phyloP scores from a whole-genome alignment of 2,888 invertebrate genomes.

The Drosophila picticornis region DNA sequence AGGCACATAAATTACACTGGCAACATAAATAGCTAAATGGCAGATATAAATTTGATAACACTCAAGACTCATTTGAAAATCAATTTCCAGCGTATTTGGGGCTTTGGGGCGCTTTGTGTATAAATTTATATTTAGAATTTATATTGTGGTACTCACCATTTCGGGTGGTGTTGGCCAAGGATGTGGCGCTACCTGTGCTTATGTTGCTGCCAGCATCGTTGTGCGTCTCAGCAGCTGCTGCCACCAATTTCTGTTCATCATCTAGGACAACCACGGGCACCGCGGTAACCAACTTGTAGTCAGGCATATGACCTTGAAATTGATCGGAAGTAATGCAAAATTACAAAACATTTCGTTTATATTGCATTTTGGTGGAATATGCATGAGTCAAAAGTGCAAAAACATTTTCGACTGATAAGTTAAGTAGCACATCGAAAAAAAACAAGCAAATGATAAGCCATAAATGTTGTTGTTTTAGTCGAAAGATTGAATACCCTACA shows the following conservation, averaged over 20 bases:
- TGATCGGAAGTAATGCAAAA: background rate
- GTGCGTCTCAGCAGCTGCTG: slow-evolving; percentile 31
- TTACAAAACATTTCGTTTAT: background rate
- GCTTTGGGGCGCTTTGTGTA: slow-evolving; percentile 26
- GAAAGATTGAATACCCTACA: slow-evolving; percentile 1
- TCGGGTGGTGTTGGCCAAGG: slow-evolving; percentile 72
- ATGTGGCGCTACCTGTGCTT: slow-evolving; percentile 49
- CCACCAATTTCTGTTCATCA: slow-evolving; percentile 86
- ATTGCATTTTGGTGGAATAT: slow-evolving; percentile 13
- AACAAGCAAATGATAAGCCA: slow-evolving; percentile 9
- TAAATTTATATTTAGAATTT: slow-evolving; percentile 33
- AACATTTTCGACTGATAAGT: slow-evolving; percentile 25
- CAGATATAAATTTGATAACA: slow-evolving; percentile 27
- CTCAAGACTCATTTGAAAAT: slow-evolving; percentile 55
- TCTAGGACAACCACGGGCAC: slow-evolving; percentile 92
- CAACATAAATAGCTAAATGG: slow-evolving; percentile 6
- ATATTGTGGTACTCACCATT: slow-evolving; percentile 64
- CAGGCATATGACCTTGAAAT: slow-evolving; percentile 85
- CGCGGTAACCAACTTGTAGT: slow-evolving; percentile 91
- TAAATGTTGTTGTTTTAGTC: background rate
- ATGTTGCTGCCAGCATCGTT: slow-evolving; percentile 42
- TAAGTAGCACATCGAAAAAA: background rate
- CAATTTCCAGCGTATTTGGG: slow-evolving; percentile 61
- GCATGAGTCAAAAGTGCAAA: background rate
- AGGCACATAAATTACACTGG: slow-evolving; percentile 23